Evolutionary conservation across 2,113 vertebrate species (phyloP).

Genomic region (Eubucco bourcierii): DNA sequence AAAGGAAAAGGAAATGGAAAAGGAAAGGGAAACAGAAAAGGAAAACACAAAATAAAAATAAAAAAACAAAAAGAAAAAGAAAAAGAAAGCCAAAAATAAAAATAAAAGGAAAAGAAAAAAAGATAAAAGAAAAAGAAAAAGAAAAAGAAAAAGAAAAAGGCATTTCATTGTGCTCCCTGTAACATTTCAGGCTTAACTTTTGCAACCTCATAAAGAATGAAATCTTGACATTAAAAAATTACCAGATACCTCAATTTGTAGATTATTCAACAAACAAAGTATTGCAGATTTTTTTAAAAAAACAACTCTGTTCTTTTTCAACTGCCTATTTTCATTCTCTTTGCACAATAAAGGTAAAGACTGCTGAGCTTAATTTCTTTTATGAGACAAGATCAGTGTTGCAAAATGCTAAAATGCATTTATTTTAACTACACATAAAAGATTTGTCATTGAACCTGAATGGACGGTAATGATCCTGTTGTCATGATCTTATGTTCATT

Average conservation of each 20-base stretch:
- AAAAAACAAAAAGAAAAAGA: no score
- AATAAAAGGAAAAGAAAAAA: no score
- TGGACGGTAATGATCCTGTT: slow-evolving; percentile 59
- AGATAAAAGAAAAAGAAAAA: no score
- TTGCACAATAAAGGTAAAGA: slow-evolving; percentile 19
- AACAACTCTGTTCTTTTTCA: slow-evolving; percentile 27
- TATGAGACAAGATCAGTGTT: slow-evolving; percentile 51
- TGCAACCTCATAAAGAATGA: background rate
- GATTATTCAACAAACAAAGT: background rate
- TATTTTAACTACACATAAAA: slow-evolving; percentile 54
- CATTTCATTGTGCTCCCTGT: background rate
- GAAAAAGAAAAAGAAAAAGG: background rate
- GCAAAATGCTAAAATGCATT: slow-evolving; percentile 60
- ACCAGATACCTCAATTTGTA: background rate
- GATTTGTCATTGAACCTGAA: slow-evolving; percentile 55
- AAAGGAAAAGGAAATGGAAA: no score
- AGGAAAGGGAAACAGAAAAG: no score
- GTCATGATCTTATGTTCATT: slow-evolving; percentile 67
- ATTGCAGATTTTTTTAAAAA: slow-evolving; percentile 2
- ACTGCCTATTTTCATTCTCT: slow-evolving; percentile 53
- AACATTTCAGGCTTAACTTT: background rate
- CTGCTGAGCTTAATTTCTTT: background rate
- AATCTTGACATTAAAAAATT: background rate
- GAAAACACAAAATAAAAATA: no score
- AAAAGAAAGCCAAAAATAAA: no score